These are phyloP conservation scores for Drosophila infuscata DNA, from an alignment of 2,888 invertebrate species.

Conservation along the genomic window DNA sequence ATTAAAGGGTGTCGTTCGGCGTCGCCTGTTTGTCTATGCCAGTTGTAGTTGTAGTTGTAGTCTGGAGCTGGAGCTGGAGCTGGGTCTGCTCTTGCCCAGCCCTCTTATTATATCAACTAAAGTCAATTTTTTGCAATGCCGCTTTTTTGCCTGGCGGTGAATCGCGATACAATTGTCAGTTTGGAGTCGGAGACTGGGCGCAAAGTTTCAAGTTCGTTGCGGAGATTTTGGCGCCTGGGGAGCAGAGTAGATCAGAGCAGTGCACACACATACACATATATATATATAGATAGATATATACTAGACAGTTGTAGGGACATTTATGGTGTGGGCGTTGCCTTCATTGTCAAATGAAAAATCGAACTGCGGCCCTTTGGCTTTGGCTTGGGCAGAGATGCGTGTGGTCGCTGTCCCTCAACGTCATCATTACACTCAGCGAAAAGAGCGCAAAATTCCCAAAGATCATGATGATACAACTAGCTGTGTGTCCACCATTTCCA, in stretches of 20 bases:
- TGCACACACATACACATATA: constrained; percentile 29
- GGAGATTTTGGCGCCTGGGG: constrained; percentile 70
- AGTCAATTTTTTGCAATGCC: constrained; percentile 21
- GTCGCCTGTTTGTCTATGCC: constrained; percentile 27
- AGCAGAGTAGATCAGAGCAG: constrained; percentile 33
- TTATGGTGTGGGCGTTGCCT: constrained; percentile 72
- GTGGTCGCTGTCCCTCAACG: constrained; percentile 32
- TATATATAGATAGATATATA: neutral
- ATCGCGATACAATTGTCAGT: constrained; percentile 78
- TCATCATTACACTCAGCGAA: constrained; percentile 4
- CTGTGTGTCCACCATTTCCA: constrained; percentile 29
- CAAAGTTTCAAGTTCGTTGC: constrained; percentile 72
- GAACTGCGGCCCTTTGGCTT: constrained; percentile 52
- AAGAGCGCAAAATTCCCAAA: neutral
- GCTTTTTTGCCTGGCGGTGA: constrained; percentile 68
- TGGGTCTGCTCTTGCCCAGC: constrained; percentile 18
- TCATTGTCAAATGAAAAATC: constrained; percentile 78
- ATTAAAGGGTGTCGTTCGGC: constrained; percentile 68
- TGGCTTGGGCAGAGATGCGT: constrained; percentile 35
- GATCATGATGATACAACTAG: constrained; percentile 11
- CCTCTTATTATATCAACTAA: constrained; percentile 49
- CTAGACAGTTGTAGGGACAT: constrained; percentile 44
- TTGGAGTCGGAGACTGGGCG: constrained; percentile 33
- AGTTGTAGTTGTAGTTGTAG: neutral
- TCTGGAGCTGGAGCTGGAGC: neutral